These are phyloP conservation scores for Calyptommatus sinebrachiatus DNA, from an alignment of 2,113 vertebrate genomes.

Conservation along the genomic window DNA sequence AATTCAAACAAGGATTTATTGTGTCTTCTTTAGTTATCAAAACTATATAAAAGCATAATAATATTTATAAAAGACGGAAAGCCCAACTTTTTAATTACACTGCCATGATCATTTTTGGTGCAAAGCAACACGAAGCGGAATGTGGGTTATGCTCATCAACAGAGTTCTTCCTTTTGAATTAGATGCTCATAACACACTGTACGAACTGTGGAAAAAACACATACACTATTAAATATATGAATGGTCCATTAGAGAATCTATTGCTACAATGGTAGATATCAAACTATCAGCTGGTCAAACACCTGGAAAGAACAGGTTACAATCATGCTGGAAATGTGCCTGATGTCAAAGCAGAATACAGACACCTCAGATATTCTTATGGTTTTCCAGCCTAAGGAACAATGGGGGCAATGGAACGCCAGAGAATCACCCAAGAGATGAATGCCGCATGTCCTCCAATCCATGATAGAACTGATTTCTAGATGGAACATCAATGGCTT, in stretches of 20 bases:
- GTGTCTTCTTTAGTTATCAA: conserved; percentile 45
- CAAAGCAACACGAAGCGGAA: conserved; percentile 54
- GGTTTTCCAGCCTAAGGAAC: too few species aligned
- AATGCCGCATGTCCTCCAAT: too few species aligned
- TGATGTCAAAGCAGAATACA: too few species aligned
- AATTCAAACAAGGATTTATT: conserved; percentile 31
- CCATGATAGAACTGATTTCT: too few species aligned
- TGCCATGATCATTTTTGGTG: conserved; percentile 35
- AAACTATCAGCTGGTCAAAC: too few species aligned
- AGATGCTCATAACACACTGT: conserved; percentile 78
- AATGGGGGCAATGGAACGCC: too few species aligned
- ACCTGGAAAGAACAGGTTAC: too few species aligned
- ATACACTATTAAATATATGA: not conserved
- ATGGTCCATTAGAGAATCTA: not conserved
- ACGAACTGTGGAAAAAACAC: conserved; percentile 70
- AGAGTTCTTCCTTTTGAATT: conserved; percentile 37
- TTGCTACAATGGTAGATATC: not conserved
- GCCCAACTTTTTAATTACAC: conserved; percentile 16
- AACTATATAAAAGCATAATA: conserved; percentile 33
- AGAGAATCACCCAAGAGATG: too few species aligned
- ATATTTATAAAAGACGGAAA: conserved; percentile 38
- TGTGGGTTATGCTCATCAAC: conserved; percentile 17
- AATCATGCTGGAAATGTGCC: too few species aligned
- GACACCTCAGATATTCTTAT: too few species aligned
- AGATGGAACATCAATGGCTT: too few species aligned